A percentile compares a stretch with the other conserved stretches of the same genome.
Conservation (phyloP, 1,140 invertebrate species). For the Parasteatoda tepidariorum region DNA sequence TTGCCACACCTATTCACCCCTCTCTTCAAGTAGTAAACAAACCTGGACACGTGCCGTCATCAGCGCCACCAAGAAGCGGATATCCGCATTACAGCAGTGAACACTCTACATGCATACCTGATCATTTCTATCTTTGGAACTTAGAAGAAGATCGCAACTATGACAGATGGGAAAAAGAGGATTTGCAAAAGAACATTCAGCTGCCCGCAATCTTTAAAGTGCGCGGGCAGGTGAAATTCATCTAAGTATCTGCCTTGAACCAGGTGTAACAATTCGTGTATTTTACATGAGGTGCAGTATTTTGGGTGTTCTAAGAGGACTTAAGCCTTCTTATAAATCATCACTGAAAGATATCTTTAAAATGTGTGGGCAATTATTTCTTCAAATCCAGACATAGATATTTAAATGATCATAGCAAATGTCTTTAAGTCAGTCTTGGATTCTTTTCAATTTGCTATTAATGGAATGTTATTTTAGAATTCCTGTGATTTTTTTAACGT, state of each 20-base stretch:
- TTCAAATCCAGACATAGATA: no score
- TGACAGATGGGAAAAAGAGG: conserved; percentile 42
- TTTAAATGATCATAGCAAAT: no score
- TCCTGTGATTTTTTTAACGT: no score
- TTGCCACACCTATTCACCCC: not conserved
- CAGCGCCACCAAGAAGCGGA: not conserved
- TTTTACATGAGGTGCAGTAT: conserved; percentile 1
- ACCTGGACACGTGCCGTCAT: not conserved
- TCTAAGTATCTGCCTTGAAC: not conserved
- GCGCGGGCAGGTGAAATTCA: conserved; percentile 10
- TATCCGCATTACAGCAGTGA: conserved; percentile 8
- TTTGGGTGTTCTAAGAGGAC: not conserved
- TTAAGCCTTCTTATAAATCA: not conserved
- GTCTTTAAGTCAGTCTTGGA: no score
- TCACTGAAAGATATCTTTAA: no score
- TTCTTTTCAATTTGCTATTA: no score
- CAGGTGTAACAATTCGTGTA: conserved; percentile 19
- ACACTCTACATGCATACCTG: conserved; percentile 13
- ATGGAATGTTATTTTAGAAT: no score
- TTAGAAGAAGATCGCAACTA: not conserved
- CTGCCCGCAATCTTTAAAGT: conserved; percentile 7
- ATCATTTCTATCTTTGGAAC: conserved; percentile 5
- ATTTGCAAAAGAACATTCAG: conserved; percentile 5
- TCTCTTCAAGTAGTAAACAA: not conserved
- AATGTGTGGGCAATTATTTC: no score